Evolutionary conservation across 2,113 vertebrate genomes (phyloP).

Genomic region (Corydoras maculifer): DNA sequence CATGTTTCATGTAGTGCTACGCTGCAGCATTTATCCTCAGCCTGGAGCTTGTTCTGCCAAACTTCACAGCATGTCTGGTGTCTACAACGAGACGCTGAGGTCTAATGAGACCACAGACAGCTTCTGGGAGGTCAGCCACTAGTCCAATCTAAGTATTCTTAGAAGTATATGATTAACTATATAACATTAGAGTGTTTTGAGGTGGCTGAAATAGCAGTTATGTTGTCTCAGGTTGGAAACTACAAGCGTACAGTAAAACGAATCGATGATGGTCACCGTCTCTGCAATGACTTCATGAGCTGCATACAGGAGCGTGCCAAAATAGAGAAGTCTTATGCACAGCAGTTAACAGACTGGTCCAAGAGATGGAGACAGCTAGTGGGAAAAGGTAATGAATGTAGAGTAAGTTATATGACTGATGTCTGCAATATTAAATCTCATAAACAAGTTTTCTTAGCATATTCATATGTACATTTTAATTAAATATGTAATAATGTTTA

Average conservation of each 20-base stretch:
- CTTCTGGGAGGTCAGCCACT: slow-evolving; percentile 88
- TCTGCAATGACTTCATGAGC: slow-evolving; percentile 94
- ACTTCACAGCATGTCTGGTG: slow-evolving; percentile 80
- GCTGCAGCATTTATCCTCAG: slow-evolving; percentile 44
- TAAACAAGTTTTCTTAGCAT: neutral
- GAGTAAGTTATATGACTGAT: too few species aligned
- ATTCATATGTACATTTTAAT: too few species aligned
- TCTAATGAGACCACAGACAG: slow-evolving; percentile 83
- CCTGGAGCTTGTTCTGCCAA: slow-evolving; percentile 47
- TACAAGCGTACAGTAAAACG: slow-evolving; percentile 94
- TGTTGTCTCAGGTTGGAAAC: slow-evolving; percentile 79
- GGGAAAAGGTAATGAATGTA: slow-evolving; percentile 75
- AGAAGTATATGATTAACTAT: neutral
- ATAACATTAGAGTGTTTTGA: neutral
- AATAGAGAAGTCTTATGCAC: slow-evolving; percentile 88
- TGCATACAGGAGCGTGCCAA: slow-evolving; percentile 96
- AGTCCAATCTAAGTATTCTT: neutral
- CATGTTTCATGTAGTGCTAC: slow-evolving; percentile 48
- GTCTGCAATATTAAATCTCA: too few species aligned
- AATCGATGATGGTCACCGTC: slow-evolving; percentile 88
- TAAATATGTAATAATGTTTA: too few species aligned
- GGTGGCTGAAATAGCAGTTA: neutral
- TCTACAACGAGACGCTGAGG: slow-evolving; percentile 77
- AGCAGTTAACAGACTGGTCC: slow-evolving; percentile 95
- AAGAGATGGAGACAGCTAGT: slow-evolving; percentile 93